Evolutionary conservation across 2,797 vertebrate genomes (phyloP).

Genomic region (Remorina albescens): DNA sequence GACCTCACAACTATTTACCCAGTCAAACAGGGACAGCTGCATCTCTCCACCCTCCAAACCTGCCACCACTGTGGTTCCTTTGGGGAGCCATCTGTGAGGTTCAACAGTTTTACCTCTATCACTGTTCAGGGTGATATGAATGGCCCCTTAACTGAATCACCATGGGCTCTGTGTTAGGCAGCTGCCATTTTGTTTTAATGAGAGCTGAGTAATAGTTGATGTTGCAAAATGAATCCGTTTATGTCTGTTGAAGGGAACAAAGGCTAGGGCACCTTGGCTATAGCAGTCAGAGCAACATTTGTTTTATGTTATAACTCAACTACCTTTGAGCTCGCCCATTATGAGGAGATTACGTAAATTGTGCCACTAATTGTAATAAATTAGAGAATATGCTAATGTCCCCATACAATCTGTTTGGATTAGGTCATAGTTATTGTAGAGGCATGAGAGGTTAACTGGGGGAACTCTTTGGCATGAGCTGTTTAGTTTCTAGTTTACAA

Average conservation of each 20-base stretch:
- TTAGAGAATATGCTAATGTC: constrained; percentile 41
- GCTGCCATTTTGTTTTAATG: constrained; percentile 64
- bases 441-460: constrained; percentile 42
- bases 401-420: constrained; percentile 26
- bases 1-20: constrained; percentile 80
- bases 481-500: constrained; percentile 20
- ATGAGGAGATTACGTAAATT: constrained; percentile 32
- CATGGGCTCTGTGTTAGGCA: constrained; percentile 48
- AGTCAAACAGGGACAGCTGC: constrained; percentile 81
- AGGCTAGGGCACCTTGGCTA: neutral
- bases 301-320: constrained; percentile 11
- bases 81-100: constrained; percentile 78
- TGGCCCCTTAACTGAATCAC: constrained; percentile 46
- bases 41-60: constrained; percentile 71
- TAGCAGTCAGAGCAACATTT: neutral
- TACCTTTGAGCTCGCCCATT: constrained; percentile 14
- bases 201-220: constrained; percentile 53
- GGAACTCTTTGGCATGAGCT: constrained; percentile 29
- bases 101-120: constrained; percentile 69
- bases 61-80: constrained; percentile 70
- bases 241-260: constrained; percentile 9
- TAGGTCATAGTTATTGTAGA: constrained; percentile 39
- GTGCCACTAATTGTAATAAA: constrained; percentile 39
- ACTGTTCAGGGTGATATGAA: constrained; percentile 45
- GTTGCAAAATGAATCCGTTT: constrained; percentile 28